Conservation (phyloP, 2,888 invertebrate species). For the Drosophila anomelani region DNA sequence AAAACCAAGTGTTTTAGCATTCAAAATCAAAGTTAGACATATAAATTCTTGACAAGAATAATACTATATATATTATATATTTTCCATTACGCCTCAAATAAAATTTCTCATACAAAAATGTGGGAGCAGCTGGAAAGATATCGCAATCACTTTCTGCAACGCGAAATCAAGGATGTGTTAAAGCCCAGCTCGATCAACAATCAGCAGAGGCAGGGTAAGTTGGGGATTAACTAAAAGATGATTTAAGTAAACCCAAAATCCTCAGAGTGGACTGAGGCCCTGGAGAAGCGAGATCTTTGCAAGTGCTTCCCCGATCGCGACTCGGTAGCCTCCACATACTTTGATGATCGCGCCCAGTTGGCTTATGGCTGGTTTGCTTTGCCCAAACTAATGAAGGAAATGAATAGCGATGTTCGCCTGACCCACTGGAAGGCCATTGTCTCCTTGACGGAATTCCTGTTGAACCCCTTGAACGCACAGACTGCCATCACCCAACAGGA, state of each 20-base stretch:
- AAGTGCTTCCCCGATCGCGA: slow-evolving; percentile 38
- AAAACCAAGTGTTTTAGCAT: background rate
- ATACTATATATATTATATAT: background rate
- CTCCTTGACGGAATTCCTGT: slow-evolving; percentile 73
- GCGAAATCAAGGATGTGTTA: slow-evolving; percentile 56
- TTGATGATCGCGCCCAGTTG: slow-evolving; percentile 69
- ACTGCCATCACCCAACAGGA: slow-evolving; percentile 74
- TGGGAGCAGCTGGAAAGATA: slow-evolving; percentile 77
- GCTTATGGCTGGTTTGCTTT: slow-evolving; percentile 79
- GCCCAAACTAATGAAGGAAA: slow-evolving; percentile 76
- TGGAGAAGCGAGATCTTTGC: slow-evolving; percentile 47
- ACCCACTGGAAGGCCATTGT: slow-evolving; percentile 75
- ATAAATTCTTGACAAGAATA: slow-evolving; percentile 10
- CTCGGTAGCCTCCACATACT: slow-evolving; percentile 57
- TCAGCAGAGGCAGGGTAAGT: slow-evolving; percentile 50
- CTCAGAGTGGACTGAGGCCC: slow-evolving; percentile 47
- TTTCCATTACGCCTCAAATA: background rate
- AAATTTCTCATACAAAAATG: slow-evolving; percentile 60
- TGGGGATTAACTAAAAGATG: background rate
- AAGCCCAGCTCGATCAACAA: slow-evolving; percentile 59
- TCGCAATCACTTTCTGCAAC: slow-evolving; percentile 78
- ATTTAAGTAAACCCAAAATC: background rate
- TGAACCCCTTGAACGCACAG: slow-evolving; percentile 74
- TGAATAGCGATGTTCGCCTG: slow-evolving; percentile 65
- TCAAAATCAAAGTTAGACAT: background rate